phyloP scores from a whole-genome alignment of 2,888 invertebrate species.

The Drepanosiphum platanoidis region DNA sequence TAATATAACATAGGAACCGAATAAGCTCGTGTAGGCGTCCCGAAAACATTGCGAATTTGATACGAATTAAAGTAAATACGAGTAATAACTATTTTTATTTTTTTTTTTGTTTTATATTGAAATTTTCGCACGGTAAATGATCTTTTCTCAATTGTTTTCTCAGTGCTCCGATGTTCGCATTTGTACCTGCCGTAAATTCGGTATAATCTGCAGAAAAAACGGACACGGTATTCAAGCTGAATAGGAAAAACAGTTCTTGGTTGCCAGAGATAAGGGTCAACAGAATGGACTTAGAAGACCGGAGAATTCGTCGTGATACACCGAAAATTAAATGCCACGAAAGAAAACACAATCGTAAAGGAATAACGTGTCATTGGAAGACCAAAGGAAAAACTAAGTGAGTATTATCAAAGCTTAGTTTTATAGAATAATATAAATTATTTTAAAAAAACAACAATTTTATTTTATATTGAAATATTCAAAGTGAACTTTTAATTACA shows the following conservation, averaged over 20 bases:
- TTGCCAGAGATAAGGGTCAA: constrained; percentile 55
- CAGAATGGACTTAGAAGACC: constrained; percentile 50
- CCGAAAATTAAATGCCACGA: constrained; percentile 36
- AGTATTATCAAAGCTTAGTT: not conserved
- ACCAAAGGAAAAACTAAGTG: constrained; percentile 20
- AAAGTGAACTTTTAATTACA: too few relatives aligned
- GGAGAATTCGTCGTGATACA: not conserved
- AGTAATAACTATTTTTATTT: not conserved
- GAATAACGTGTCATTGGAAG: not conserved
- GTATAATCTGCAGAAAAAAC: too few relatives aligned
- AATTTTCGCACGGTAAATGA: not conserved
- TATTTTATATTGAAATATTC: too few relatives aligned
- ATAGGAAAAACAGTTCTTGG: constrained; percentile 14
- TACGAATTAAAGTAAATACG: not conserved
- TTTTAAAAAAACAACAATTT: too few relatives aligned
- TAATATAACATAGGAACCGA: constrained; percentile 12
- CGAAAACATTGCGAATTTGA: too few relatives aligned
- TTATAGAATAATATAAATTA: not conserved
- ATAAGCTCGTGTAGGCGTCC: not conserved
- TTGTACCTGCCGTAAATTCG: not conserved
- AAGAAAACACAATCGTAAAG: not conserved
- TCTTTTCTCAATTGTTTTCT: not conserved
- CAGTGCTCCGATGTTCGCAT: not conserved
- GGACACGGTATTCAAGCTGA: constrained; percentile 7
- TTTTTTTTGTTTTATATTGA: not conserved